phyloP scores from a whole-genome alignment of 2,888 invertebrate genomes.

The Desoria tigrina region DNA sequence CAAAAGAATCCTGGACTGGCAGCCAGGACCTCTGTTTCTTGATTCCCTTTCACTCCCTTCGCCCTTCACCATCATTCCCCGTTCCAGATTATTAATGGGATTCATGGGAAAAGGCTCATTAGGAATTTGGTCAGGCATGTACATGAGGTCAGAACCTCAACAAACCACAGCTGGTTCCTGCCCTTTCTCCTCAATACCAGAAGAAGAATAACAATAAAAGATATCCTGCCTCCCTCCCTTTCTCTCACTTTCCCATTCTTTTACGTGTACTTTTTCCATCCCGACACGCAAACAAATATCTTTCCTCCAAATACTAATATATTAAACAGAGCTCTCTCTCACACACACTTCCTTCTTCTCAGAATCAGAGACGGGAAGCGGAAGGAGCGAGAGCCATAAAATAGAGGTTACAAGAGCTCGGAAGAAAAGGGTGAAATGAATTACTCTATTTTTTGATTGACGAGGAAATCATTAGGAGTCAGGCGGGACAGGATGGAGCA shows the following conservation, averaged over 20 bases:
- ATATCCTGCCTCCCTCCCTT: conserved; percentile 4
- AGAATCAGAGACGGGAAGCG: background rate
- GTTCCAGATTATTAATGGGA: background rate
- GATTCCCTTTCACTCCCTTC: background rate
- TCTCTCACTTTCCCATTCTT: conserved; percentile 6
- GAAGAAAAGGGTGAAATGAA: conserved; percentile 11
- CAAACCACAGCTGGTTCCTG: conserved; percentile 3
- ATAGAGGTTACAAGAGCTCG: background rate
- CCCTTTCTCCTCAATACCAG: background rate
- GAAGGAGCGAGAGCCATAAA: no score
- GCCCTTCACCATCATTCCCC: background rate
- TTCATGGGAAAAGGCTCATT: conserved; percentile 1
- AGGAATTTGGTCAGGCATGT: conserved; percentile 6
- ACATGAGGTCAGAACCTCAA: background rate
- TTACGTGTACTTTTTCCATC: conserved; percentile 6
- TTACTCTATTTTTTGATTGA: conserved; percentile 23
- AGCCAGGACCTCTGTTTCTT: conserved; percentile 1
- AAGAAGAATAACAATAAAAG: background rate
- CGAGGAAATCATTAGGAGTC: conserved; percentile 30
- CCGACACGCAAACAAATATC: conserved; percentile 5
- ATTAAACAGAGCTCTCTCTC: no score
- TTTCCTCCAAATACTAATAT: no score
- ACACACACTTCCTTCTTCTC: no score
- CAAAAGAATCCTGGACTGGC: no score
- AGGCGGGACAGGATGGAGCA: conserved; percentile 21